phyloP scores from a whole-genome alignment of 2,797 vertebrate genomes.

The Betta splendens region DNA sequence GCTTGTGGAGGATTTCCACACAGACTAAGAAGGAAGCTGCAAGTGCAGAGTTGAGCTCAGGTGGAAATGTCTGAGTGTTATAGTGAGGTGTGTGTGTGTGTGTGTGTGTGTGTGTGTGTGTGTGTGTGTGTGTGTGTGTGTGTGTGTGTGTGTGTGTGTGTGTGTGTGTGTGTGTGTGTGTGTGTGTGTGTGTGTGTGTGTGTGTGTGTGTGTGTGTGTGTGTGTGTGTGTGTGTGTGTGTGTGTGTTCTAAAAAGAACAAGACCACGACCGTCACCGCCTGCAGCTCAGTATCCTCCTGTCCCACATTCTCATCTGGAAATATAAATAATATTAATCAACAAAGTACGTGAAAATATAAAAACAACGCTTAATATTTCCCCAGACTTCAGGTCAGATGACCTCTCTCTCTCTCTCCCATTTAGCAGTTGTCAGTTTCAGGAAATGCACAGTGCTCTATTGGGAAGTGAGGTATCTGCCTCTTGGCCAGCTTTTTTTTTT shows the following conservation, averaged over 20 bases:
- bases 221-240: too few species aligned
- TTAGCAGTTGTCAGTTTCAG: conserved; percentile 76
- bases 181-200: too few species aligned
- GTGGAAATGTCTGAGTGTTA: conserved; percentile 69
- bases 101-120: too few species aligned
- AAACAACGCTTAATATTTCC: conserved; percentile 47
- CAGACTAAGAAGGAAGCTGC: conserved; percentile 56
- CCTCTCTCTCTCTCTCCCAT: conserved; percentile 41
- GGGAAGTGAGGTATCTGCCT: conserved; percentile 76
- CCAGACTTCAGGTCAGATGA: conserved; percentile 51
- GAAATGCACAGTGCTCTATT: conserved; percentile 74
- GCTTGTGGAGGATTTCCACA: conserved; percentile 43
- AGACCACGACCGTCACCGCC: too few species aligned
- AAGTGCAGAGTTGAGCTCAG: conserved; percentile 53
- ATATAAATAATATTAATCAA: too few species aligned
- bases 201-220: too few species aligned
- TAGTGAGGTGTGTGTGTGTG: too few species aligned
- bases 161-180: too few species aligned
- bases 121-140: too few species aligned
- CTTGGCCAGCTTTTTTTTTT: conserved; percentile 38
- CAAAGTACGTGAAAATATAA: conserved; percentile 18
- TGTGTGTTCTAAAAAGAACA: too few species aligned
- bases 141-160: too few species aligned
- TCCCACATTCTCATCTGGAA: conserved; percentile 37
- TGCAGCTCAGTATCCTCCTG: conserved; percentile 51